Conservation (phyloP, 2,113 vertebrate genomes). For the Malaclemys terrapin region DNA sequence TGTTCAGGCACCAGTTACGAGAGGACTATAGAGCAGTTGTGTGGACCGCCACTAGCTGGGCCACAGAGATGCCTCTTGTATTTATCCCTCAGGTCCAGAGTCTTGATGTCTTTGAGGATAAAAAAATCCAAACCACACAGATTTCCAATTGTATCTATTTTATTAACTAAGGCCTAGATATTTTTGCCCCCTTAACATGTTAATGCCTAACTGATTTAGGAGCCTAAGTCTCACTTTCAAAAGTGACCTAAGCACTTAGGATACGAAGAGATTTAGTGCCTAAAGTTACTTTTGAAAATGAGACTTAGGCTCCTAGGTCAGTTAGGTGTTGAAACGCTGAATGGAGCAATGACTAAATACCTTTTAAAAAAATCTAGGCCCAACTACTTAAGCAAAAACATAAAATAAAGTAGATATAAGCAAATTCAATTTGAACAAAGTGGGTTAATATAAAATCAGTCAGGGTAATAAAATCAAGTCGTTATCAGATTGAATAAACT, state of each 20-base stretch:
- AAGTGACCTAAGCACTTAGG: not conserved
- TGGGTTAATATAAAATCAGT: not conserved
- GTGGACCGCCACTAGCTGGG: not conserved
- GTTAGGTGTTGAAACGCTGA: not conserved
- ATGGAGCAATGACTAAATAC: not conserved
- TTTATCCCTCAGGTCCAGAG: not conserved
- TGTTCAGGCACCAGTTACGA: not conserved
- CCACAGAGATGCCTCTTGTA: not conserved
- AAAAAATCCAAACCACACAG: not conserved
- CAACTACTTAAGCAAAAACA: not conserved
- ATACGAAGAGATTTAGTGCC: not conserved
- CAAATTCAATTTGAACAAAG: not conserved
- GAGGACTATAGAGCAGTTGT: not conserved
- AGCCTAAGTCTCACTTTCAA: not conserved
- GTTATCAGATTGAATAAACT: not conserved
- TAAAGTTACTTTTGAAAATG: not conserved
- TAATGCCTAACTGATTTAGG: not conserved
- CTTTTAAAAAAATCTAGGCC: not conserved
- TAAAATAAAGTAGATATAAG: not conserved
- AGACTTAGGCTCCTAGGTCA: not conserved
- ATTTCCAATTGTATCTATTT: not conserved
- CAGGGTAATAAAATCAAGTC: not conserved
- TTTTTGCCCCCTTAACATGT: not conserved
- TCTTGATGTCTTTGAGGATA: not conserved
- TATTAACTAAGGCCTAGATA: not conserved